These are phyloP conservation scores for Bergia puertoricense DNA, from an alignment of 92 coral and sea anemone genomes.

Conservation along the genomic window DNA sequence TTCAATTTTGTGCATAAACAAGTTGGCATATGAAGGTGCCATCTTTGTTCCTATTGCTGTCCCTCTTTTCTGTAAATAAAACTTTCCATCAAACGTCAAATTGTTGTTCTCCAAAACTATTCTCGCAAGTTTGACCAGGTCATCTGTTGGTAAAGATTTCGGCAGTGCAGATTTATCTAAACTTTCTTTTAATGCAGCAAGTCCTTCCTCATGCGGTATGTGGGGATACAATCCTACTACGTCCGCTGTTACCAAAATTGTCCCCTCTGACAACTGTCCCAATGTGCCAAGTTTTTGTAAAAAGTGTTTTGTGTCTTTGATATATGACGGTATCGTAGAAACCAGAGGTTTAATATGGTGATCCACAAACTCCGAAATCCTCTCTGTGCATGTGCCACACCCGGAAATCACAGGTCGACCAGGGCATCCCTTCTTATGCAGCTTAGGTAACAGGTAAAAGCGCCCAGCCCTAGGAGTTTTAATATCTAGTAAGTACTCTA, in stretches of 20 bases:
- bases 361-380: slow-evolving; percentile 45
- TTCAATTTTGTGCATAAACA: slow-evolving; percentile 30
- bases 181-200: slow-evolving; percentile 15
- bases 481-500: slow-evolving; percentile 12
- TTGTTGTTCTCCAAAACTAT: slow-evolving; percentile 33
- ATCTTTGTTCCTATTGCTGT: slow-evolving; percentile 40
- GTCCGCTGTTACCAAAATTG: slow-evolving; percentile 27
- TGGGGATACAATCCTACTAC: slow-evolving; percentile 39
- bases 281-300: background rate
- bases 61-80: slow-evolving; percentile 33
- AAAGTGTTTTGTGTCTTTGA: slow-evolving; percentile 39
- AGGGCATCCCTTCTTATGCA: slow-evolving; percentile 26
- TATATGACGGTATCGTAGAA: background rate
- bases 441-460: slow-evolving; percentile 22
- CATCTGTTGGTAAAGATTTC: slow-evolving; percentile 5
- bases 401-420: slow-evolving; percentile 38
- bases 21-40: slow-evolving; percentile 29
- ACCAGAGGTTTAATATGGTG: slow-evolving; percentile 37
- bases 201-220: slow-evolving; percentile 44
- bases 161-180: background rate
- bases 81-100: slow-evolving; percentile 24
- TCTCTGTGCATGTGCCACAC: slow-evolving; percentile 39
- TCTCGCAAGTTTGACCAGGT: slow-evolving; percentile 6
- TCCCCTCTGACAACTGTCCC: slow-evolving; percentile 9
- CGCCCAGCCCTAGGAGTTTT: slow-evolving; percentile 21